These are phyloP conservation scores for Octodon degus DNA, from an alignment of 2,113 vertebrate species.

Conservation along the genomic window DNA sequence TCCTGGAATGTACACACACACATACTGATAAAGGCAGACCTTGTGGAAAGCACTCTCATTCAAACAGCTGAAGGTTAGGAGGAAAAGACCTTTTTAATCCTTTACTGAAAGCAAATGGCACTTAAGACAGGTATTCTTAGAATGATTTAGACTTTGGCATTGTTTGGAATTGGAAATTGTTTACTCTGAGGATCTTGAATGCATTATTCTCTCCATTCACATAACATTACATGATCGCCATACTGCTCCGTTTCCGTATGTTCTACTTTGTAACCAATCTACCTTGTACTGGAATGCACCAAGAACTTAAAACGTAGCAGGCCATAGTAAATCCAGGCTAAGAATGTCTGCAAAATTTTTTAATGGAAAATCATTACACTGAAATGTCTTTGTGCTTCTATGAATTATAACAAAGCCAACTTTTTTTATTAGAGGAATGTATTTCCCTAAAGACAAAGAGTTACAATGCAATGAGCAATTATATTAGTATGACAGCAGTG, in stretches of 20 bases:
- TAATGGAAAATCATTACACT: conserved; percentile 49
- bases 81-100: not conserved
- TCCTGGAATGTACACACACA: not conserved
- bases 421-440: not conserved
- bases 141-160: not conserved
- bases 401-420: conserved; percentile 23
- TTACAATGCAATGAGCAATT: not conserved
- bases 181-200: conserved; percentile 4
- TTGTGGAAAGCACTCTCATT: not conserved
- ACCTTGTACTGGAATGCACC: conserved; percentile 11
- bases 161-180: conserved; percentile 30
- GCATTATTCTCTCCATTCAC: not conserved
- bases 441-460: conserved; percentile 24
- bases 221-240: conserved; percentile 3
- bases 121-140: not conserved
- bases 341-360: not conserved
- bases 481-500: not conserved
- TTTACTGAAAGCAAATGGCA: not conserved
- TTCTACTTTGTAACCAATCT: conserved; percentile 5
- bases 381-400: not conserved
- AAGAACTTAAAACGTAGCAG: not conserved
- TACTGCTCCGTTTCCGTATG: not conserved
- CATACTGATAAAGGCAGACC: not conserved
- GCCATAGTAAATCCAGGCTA: not conserved
- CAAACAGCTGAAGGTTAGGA: not conserved